Conservation (phyloP, 2,113 vertebrate genomes). For the Cyanoramphus novaezelandiae region DNA sequence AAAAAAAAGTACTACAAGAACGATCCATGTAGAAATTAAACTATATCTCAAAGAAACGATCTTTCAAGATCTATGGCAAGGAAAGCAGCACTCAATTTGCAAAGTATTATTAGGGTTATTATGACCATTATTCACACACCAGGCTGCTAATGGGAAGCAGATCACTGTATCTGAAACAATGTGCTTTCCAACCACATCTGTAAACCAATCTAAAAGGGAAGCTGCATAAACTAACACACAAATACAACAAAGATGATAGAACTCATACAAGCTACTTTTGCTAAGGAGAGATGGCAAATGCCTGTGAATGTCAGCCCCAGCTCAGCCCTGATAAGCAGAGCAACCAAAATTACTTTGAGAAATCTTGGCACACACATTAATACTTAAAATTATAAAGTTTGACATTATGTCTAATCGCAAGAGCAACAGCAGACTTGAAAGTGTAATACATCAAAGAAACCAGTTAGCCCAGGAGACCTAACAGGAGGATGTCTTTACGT, state of each 20-base stretch:
- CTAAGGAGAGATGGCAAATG: background rate
- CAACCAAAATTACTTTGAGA: background rate
- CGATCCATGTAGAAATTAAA: background rate
- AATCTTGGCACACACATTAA: background rate
- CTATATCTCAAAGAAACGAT: slow-evolving; percentile 43
- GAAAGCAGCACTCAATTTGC: slow-evolving; percentile 21
- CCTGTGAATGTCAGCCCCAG: background rate
- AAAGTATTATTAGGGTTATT: slow-evolving; percentile 43
- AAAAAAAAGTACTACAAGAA: background rate
- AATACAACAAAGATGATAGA: slow-evolving; percentile 6
- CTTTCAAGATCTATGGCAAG: slow-evolving; percentile 1
- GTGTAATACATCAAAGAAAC: background rate
- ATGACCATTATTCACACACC: slow-evolving; percentile 43
- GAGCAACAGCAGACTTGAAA: background rate
- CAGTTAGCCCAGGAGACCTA: background rate
- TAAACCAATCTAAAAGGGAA: slow-evolving; percentile 47
- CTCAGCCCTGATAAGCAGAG: background rate
- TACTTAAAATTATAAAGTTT: background rate
- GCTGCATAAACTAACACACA: slow-evolving; percentile 20
- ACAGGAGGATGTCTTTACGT: background rate
- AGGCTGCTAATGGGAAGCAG: slow-evolving; percentile 2
- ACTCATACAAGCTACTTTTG: background rate
- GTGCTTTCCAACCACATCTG: slow-evolving; percentile 41
- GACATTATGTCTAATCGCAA: background rate
- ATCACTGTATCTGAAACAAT: slow-evolving; percentile 26